Evolutionary conservation across 2,797 vertebrate genomes (phyloP).

Genomic region (Phalloptychus januarius): DNA sequence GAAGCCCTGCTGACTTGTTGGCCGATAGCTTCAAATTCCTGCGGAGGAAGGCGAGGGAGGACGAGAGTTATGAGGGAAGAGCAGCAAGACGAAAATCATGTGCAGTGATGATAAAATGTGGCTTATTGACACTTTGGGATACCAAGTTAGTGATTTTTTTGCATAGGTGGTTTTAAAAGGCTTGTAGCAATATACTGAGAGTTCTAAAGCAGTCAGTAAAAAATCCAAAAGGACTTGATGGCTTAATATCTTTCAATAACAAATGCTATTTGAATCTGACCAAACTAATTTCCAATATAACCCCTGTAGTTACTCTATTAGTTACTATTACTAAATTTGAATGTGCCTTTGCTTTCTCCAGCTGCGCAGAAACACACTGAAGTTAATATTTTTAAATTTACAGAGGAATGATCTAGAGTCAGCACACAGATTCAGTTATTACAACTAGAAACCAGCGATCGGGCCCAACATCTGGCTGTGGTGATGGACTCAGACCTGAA

Average conservation of each 20-base stretch:
- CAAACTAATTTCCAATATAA: neutral
- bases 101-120: slow-evolving; percentile 5
- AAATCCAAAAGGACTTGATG: neutral
- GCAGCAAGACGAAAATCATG: slow-evolving; percentile 7
- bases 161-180: neutral
- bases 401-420: too few relatives aligned
- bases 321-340: neutral
- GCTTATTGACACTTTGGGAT: slow-evolving; percentile 11
- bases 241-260: neutral
- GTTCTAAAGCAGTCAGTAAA: neutral
- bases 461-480: too few relatives aligned
- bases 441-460: too few relatives aligned
- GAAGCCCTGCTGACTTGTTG: slow-evolving; percentile 18
- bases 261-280: too few relatives aligned
- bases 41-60: slow-evolving; percentile 9
- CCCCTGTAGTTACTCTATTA: neutral
- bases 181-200: neutral
- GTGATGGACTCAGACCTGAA: too few relatives aligned
- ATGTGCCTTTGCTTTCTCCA: neutral
- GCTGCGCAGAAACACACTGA: too few relatives aligned
- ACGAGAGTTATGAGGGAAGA: slow-evolving; percentile 9
- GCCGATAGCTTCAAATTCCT: slow-evolving; percentile 26
- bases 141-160: neutral
- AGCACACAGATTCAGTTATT: too few relatives aligned
- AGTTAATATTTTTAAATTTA: too few relatives aligned